Conservation (phyloP, 2,797 vertebrate genomes). For the Diplodus puntazzo region DNA sequence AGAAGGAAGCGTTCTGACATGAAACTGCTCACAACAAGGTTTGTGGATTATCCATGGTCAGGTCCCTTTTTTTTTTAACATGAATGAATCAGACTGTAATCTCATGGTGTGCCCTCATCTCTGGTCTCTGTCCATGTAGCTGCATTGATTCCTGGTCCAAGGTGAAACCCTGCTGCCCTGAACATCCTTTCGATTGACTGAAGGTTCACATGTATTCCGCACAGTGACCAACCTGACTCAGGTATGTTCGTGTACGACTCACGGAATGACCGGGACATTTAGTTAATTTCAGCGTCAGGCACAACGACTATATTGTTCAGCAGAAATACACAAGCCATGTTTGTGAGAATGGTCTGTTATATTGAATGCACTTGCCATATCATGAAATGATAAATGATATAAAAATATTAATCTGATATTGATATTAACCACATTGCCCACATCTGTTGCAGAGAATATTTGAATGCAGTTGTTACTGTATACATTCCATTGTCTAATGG, state of each 20-base stretch:
- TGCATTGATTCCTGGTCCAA: conserved; percentile 89
- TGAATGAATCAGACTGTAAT: not conserved
- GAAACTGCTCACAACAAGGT: too few species aligned
- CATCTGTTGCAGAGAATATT: not conserved
- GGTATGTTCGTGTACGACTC: conserved; percentile 56
- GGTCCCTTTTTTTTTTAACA: too few species aligned
- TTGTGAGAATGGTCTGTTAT: not conserved
- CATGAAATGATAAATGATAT: not conserved
- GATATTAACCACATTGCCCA: not conserved
- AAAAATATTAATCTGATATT: not conserved
- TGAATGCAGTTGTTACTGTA: not conserved
- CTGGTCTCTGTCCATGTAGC: conserved; percentile 63
- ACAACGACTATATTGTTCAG: not conserved
- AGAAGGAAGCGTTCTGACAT: too few species aligned
- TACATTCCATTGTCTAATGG: conserved; percentile 28
- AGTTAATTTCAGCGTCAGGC: not conserved
- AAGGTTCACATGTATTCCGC: conserved; percentile 55
- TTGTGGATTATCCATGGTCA: too few species aligned
- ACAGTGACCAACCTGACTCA: conserved; percentile 78
- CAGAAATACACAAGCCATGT: not conserved
- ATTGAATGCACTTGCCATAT: not conserved
- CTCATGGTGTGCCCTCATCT: not conserved
- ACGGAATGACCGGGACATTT: not conserved
- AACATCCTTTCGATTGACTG: conserved; percentile 88
- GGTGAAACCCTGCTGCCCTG: conserved; percentile 89